Conservation (phyloP, 30 jellyfish, hydroid and myxozoan species). For the Phacellophora camtschatica region DNA sequence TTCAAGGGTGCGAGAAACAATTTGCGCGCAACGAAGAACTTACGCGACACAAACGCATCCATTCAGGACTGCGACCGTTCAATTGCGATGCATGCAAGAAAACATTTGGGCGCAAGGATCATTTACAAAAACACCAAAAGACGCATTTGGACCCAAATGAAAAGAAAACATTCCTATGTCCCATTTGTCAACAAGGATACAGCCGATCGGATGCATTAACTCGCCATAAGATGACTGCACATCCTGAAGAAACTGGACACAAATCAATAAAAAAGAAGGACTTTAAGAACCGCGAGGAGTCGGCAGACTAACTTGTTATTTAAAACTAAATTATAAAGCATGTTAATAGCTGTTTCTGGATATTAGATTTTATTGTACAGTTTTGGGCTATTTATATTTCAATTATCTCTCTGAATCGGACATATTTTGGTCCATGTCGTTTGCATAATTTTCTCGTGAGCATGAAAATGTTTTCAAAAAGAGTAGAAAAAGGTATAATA, state of each 20-base stretch:
- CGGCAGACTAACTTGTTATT: no score
- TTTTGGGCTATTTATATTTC: no score
- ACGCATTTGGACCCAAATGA: slow-evolving; percentile 54
- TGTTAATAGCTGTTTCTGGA: no score
- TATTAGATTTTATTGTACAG: no score
- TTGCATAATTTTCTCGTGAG: no score
- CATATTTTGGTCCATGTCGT: no score
- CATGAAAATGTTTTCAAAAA: no score
- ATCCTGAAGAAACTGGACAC: slow-evolving; percentile 1
- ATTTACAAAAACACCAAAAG: slow-evolving; percentile 59
- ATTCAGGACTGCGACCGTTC: slow-evolving; percentile 75
- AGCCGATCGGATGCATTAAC: slow-evolving; percentile 59
- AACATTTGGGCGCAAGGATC: slow-evolving; percentile 70
- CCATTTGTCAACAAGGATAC: slow-evolving; percentile 57
- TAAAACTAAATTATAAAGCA: no score
- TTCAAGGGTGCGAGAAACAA: slow-evolving; percentile 43
- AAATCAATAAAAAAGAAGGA: not conserved
- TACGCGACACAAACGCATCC: slow-evolving; percentile 76
- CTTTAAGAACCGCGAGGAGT: no score
- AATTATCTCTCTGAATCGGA: no score
- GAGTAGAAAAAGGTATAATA: no score
- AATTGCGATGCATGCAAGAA: slow-evolving; percentile 35
- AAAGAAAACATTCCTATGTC: slow-evolving; percentile 39
- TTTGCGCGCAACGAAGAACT: slow-evolving; percentile 77
- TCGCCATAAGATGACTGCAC: slow-evolving; percentile 53